phyloP scores from a whole-genome alignment of 35 echinoderm and acorn worm species.

The Ptychodera flava region DNA sequence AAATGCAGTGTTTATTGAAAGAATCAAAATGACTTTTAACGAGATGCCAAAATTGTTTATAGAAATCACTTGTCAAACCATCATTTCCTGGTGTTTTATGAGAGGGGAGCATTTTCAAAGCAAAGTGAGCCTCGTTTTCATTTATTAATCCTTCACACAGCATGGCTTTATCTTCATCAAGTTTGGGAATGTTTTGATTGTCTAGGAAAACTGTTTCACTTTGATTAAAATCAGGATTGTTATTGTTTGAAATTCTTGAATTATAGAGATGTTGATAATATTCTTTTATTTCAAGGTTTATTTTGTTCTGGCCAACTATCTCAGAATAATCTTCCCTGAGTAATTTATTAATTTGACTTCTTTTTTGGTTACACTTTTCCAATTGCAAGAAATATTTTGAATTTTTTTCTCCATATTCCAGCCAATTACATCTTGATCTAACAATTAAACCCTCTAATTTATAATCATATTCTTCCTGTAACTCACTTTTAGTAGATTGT shows the following conservation, averaged over 20 bases:
- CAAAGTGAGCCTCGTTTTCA: not conserved
- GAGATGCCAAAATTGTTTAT: not conserved
- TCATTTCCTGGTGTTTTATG: not conserved
- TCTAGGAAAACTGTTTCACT: too few relatives aligned
- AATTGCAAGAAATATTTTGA: not conserved
- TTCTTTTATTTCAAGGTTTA: not conserved
- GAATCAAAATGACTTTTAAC: not conserved
- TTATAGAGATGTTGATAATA: not conserved
- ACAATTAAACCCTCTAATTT: constrained; percentile 18
- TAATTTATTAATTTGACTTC: not conserved
- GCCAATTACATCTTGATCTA: constrained; percentile 9
- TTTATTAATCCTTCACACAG: not conserved
- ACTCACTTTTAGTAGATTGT: not conserved
- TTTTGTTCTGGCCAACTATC: not conserved
- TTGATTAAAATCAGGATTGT: not conserved
- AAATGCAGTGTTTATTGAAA: not conserved
- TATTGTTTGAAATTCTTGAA: not conserved
- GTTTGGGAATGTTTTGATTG: not conserved
- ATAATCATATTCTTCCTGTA: not conserved
- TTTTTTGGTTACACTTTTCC: not conserved
- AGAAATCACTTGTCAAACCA: not conserved
- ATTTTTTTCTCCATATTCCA: constrained; percentile 24
- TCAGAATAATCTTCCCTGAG: not conserved
- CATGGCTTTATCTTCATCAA: not conserved
- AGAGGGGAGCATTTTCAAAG: not conserved